Conservation (phyloP, 2,113 vertebrate genomes). For the Origma solitaria region DNA sequence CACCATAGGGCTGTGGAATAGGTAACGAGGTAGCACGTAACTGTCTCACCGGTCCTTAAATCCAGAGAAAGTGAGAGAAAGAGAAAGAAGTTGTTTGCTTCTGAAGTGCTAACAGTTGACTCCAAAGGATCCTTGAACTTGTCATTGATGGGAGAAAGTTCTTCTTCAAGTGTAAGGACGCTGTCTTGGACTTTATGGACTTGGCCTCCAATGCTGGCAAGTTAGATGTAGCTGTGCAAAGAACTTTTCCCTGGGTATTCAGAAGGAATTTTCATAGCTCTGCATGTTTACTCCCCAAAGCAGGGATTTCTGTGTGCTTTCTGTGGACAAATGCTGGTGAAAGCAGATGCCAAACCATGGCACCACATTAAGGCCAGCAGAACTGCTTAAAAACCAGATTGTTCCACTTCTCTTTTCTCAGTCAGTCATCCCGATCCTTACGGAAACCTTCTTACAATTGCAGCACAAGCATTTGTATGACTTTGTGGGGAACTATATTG, state of each 20-base stretch:
- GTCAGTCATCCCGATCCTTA: background rate
- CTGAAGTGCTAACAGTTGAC: background rate
- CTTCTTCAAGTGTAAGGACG: background rate
- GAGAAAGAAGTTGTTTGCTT: background rate
- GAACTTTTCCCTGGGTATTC: background rate
- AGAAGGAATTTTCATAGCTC: background rate
- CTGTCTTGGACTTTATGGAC: background rate
- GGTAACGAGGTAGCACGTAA: background rate
- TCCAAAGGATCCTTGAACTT: background rate
- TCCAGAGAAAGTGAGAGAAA: background rate
- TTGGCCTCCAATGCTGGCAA: background rate
- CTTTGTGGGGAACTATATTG: background rate
- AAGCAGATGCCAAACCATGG: background rate
- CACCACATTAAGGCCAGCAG: background rate
- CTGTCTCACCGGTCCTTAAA: background rate
- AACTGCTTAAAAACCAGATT: background rate
- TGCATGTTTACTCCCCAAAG: background rate
- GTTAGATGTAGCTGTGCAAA: background rate
- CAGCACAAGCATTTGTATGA: conserved; percentile 17
- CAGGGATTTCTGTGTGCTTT: background rate
- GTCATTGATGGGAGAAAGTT: background rate
- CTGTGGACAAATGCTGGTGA: background rate
- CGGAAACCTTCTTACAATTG: background rate
- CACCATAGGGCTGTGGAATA: background rate
- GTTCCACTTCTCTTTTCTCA: background rate